These are phyloP conservation scores for Chaetura pelagica DNA, from an alignment of 2,113 vertebrate genomes.

Conservation along the genomic window DNA sequence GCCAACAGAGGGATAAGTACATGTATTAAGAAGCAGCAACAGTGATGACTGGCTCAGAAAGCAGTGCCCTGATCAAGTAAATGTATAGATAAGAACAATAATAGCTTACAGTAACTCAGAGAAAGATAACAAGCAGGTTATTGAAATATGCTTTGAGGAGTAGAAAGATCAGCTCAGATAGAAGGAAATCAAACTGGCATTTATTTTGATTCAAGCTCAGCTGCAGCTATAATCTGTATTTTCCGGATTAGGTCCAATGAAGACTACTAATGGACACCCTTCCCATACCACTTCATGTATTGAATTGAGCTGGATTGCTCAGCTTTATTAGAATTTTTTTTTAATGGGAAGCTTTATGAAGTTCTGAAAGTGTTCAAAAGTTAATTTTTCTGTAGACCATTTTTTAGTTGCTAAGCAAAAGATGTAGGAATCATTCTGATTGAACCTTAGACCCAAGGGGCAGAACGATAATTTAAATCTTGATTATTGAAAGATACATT, in stretches of 20 bases:
- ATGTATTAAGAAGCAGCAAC: background rate
- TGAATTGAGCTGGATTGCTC: background rate
- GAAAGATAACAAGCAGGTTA: background rate
- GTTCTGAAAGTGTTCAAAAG: background rate
- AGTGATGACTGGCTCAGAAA: background rate
- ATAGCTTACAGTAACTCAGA: accelerated
- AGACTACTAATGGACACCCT: background rate
- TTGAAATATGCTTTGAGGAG: background rate
- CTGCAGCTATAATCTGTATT: background rate
- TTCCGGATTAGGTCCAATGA: background rate
- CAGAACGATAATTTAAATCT: background rate
- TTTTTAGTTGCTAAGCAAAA: background rate
- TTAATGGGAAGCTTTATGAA: background rate
- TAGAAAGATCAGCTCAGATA: background rate
- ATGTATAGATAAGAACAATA: background rate
- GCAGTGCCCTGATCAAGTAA: background rate
- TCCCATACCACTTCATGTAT: accelerated
- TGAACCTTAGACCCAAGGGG: background rate
- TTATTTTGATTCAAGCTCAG: background rate
- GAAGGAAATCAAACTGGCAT: background rate
- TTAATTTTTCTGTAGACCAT: background rate
- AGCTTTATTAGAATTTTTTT: background rate
- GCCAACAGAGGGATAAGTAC: background rate
- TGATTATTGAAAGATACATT: background rate
- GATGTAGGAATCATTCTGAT: background rate